Conservation (phyloP, 2,797 vertebrate genomes). For the Semaprochilodus insignis region DNA sequence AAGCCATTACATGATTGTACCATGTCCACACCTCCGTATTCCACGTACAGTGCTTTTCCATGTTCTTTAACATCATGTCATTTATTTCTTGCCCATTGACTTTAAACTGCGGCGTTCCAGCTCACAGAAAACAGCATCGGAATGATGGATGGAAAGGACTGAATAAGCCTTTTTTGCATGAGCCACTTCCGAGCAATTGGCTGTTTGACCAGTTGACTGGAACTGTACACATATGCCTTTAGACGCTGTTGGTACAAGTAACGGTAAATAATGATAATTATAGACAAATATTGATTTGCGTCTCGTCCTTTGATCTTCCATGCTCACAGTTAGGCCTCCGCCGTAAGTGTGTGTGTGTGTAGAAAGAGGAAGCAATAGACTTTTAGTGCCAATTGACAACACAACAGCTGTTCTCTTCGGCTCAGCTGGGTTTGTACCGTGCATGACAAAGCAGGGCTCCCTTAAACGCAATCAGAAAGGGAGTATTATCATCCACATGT, state of each 20-base stretch:
- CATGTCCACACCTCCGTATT: too few relatives aligned
- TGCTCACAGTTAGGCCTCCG: conserved; percentile 9
- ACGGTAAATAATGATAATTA: conserved; percentile 69
- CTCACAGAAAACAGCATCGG: neutral
- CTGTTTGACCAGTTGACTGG: neutral
- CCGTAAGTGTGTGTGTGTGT: conserved; percentile 18
- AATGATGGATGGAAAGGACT: too few relatives aligned
- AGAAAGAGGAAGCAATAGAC: conserved; percentile 49
- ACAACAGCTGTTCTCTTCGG: conserved; percentile 53
- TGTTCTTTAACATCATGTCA: too few relatives aligned
- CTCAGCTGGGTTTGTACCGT: conserved; percentile 38
- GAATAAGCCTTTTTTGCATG: neutral
- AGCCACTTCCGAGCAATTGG: neutral
- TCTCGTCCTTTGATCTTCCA: conserved; percentile 61
- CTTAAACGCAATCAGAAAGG: conserved; percentile 31
- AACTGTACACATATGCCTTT: conserved; percentile 21
- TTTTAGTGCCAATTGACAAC: conserved; percentile 43
- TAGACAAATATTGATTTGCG: conserved; percentile 51
- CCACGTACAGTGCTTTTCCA: too few relatives aligned
- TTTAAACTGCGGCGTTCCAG: neutral
- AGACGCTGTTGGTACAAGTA: conserved; percentile 62
- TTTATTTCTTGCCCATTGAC: neutral
- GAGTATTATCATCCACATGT: conserved; percentile 33
- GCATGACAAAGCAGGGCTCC: conserved; percentile 49
- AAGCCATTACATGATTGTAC: too few relatives aligned